Evolutionary conservation across 2,113 vertebrate species (phyloP), one percentile per base, ranked within the genome.

Genomic region (Psilopogon haemacephalus): DNA sequence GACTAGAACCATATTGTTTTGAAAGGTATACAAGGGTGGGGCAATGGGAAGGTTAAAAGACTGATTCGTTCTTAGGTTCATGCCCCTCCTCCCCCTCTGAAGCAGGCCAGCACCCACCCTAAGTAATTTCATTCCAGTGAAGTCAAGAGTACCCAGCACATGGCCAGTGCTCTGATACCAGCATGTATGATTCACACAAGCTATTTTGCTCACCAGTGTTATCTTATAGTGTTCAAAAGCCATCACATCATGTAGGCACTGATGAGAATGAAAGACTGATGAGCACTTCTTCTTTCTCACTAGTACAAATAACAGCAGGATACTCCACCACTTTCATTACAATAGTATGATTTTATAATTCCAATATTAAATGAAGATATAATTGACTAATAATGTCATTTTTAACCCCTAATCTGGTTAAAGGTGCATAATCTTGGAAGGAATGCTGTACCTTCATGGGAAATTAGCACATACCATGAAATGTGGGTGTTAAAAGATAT

Each of bases 11-110:
- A 2, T 19, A n/a, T 5, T 63, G 58, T 55, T 90, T n/a, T 67
- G 30, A 70, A 42, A 68, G 4, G 12, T 86, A 40, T 59, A 12
- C 15, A 30, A 40, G 15, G 28, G 27, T n/a, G 12, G 30, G 28
- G 38, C 18, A 21, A 60, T 17, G 9, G 37, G 40, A 67, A 40
- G 24, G 48, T 16, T 62, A 54, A 16, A 85, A 42, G 14, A 58
- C 8, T 42, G 33, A 1, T 27, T 68, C 0, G 0, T 48, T 64
- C 21, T 65, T 21, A 4, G 14, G 35, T 46, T 88, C 3, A 1
- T 74, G 59, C 32, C 28, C 14, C 20, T 24, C n/a, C 21, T 83
- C 9, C 12, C 20, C 27, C 33, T 73, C 23, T 38, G 56, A 84
- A 77, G 69, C 27, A 84, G 15, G 44, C 5, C 50, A 79, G 35